Evolutionary conservation across 2,113 vertebrate species (phyloP).

Genomic region (Sinocyclocheilus grahami): DNA sequence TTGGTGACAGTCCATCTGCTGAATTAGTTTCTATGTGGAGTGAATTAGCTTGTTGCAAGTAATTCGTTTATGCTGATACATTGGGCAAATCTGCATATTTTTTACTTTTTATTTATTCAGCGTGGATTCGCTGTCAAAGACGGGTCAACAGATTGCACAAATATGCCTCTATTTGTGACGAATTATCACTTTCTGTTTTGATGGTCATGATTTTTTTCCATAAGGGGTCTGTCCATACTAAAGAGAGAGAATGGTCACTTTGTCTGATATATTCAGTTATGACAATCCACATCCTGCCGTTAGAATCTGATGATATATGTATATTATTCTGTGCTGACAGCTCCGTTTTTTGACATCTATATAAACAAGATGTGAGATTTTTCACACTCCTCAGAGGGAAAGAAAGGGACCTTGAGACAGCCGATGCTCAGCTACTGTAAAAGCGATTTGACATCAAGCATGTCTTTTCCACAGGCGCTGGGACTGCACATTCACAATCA

Average conservation of each 20-base stretch:
- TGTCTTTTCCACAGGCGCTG: not conserved
- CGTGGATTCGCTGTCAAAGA: not conserved
- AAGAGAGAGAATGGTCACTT: slow-evolving; percentile 3
- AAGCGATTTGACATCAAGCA: slow-evolving; percentile 34
- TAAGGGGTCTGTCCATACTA: not conserved
- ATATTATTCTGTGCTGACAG: slow-evolving; percentile 26
- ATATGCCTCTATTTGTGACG: not conserved
- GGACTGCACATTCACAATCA: not conserved
- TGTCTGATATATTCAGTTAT: slow-evolving; percentile 9
- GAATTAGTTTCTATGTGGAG: not conserved
- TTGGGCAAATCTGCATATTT: not conserved
- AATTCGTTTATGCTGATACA: not conserved
- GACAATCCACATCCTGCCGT: slow-evolving; percentile 11
- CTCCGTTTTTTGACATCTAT: slow-evolving; percentile 26
- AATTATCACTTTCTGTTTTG: not conserved
- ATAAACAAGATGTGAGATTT: slow-evolving; percentile 25
- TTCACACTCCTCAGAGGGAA: slow-evolving; percentile 3
- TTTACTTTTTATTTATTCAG: not conserved
- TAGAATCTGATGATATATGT: slow-evolving; percentile 33
- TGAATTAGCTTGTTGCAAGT: not conserved
- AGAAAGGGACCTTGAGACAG: slow-evolving; percentile 28
- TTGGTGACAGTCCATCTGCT: slow-evolving; percentile 9
- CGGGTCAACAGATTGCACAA: slow-evolving; percentile 10
- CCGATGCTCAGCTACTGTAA: slow-evolving; percentile 8
- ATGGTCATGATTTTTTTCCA: slow-evolving; percentile 12